Percentiles rank a stretch among this genome's conserved stretches.
Conservation (phyloP, 2,113 vertebrate genomes). For the Nibea albiflora region DNA sequence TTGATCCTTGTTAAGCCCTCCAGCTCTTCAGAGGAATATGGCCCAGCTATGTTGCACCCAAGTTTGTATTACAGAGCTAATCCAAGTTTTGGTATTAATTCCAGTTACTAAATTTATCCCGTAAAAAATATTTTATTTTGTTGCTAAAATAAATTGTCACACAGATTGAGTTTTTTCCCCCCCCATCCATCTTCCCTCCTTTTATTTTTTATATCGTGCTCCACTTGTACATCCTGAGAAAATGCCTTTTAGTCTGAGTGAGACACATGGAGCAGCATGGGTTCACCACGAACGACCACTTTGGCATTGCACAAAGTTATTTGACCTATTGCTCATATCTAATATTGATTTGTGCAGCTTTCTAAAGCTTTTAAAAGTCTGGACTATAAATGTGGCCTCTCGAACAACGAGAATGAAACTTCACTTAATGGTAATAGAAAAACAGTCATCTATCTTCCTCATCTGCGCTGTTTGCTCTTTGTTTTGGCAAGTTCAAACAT, state of each 20-base stretch:
- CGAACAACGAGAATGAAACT: no score
- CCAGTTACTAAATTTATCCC: background rate
- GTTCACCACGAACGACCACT: background rate
- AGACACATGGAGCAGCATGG: background rate
- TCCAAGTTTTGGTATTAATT: constrained; percentile 2
- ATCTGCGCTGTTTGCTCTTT: background rate
- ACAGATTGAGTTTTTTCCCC: no score
- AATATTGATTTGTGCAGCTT: background rate
- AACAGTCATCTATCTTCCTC: background rate
- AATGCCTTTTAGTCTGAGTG: background rate
- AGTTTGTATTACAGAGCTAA: constrained; percentile 18
- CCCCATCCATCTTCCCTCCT: no score
- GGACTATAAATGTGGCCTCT: no score
- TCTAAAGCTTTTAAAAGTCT: background rate
- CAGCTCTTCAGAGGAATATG: background rate
- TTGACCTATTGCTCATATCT: background rate
- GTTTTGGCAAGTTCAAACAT: background rate
- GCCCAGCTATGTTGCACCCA: background rate
- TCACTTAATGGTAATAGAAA: background rate
- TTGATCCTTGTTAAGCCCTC: constrained; percentile 11
- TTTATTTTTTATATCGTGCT: background rate
- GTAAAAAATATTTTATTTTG: background rate
- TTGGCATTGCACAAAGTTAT: background rate
- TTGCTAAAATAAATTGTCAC: background rate
- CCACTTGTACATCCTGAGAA: background rate